Conservation (phyloP, 2,888 invertebrate genomes). For the Malthinus flaveolus region DNA sequence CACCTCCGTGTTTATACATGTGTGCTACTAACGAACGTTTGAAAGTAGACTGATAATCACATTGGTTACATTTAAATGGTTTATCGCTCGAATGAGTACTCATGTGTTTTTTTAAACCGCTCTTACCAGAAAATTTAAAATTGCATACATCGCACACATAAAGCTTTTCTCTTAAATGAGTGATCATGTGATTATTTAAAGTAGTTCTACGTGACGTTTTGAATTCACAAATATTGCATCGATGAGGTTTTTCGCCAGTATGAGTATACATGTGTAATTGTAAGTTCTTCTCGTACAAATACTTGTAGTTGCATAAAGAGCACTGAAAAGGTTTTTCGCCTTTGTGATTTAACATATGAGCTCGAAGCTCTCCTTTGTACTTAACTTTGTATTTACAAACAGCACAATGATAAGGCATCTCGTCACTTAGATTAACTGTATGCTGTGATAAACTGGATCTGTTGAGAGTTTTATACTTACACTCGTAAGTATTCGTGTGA, state of each 20-base stretch:
- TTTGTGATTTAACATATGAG: neutral
- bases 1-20: neutral
- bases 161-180: neutral
- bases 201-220: neutral
- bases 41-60: neutral
- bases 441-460: too few species aligned
- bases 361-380: neutral
- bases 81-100: neutral
- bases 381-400: neutral
- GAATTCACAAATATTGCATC: neutral
- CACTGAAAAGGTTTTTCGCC: neutral
- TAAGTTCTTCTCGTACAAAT: neutral
- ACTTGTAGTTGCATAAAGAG: neutral
- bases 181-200: neutral
- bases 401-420: neutral
- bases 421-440: too few species aligned
- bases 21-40: neutral
- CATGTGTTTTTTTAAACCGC: neutral
- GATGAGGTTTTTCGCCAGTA: neutral
- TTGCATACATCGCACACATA: neutral
- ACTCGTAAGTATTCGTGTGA: too few species aligned
- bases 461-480: too few species aligned
- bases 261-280: neutral
- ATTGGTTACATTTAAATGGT: neutral
- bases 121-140: neutral